Evolutionary conservation across 2,113 vertebrate genomes (phyloP).

Genomic region (Odontophorus gujanensis): DNA sequence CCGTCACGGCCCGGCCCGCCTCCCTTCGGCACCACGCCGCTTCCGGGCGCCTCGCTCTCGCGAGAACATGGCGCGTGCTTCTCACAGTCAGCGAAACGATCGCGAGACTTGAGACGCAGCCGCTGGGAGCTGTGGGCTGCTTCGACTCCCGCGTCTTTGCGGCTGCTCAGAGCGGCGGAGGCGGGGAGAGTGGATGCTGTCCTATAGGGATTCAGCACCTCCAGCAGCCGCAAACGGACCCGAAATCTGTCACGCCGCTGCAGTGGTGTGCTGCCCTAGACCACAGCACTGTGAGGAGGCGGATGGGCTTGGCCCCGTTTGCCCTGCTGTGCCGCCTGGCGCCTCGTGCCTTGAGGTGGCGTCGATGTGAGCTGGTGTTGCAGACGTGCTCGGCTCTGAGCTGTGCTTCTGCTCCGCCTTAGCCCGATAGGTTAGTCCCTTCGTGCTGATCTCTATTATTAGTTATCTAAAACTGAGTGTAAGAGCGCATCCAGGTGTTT

Average conservation of each 20-base stretch:
- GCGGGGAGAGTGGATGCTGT: rapidly evolving
- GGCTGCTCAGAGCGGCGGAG: too few species aligned
- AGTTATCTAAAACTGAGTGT: not conserved
- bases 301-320: too few species aligned
- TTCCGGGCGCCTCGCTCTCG: not conserved
- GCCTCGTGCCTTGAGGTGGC: rapidly evolving
- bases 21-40: not conserved
- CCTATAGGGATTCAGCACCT: rapidly evolving
- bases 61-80: not conserved
- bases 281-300: not conserved
- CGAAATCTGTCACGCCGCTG: not conserved
- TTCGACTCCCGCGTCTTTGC: too few species aligned
- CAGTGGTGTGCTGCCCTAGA: not conserved
- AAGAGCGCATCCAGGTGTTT: conserved; percentile 46
- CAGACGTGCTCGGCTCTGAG: too few species aligned
- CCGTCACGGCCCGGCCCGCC: rapidly evolving
- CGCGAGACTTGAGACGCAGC: not conserved
- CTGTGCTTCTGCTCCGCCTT: rapidly evolving
- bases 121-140: too few species aligned
- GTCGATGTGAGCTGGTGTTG: not conserved
- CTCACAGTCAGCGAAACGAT: rapidly evolving
- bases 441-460: not conserved
- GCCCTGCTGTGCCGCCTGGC: rapidly evolving
- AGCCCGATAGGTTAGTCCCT: not conserved
- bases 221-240: not conserved